Base-by-base conservation (phyloP, 2,888 invertebrate species). In the Synanthedon formicaeformis region DNA sequence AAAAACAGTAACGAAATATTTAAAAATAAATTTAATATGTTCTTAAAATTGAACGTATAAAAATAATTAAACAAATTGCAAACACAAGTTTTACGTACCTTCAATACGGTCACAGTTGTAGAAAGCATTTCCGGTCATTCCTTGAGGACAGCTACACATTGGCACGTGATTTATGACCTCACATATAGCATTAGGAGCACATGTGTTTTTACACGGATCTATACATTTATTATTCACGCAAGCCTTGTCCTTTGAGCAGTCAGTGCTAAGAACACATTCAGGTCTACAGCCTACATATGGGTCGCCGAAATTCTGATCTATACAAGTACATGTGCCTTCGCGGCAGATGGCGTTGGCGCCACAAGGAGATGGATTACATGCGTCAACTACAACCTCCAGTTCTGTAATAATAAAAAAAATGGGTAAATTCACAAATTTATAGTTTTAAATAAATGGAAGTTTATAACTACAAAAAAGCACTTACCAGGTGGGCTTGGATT, bases 131-230 rank as follows among this genome's bases (percentile, higher is more conserved):
- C 93, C 93, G 27, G 91, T 89, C 82, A 90, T 89, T 60, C 90
- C 90, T 60, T 90, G 89, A 13, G 91, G 90, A 65, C 93, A 93
- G 61, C 90, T 91, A 59, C 93, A 93, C 81, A 91, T 91, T 14
- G 92, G 91, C 14, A 92, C 88, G 64, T 94, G 93, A 61, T 92
- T 92, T 58, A 92, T 90, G 3, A 92, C 92, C 61, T 92, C 91
- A 67, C 94, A 94, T 52, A 90, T 78, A 34, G 94, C 93, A 66
- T 90, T 91, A 52, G 81, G 66, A 27, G 92, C 93, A 73, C 94
- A 94, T 10, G 92, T 91, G 56, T 91, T 91, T 50, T 89, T 89
- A 66, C 94, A 93, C 4, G 93, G 93, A 73, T 93, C 90, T 3
- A 82, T 59, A 65, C 93, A 94, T 75, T 93, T 92, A 66, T 92